Evolutionary conservation across 2,797 vertebrate genomes (phyloP).

Genomic region (Chelon labrosus): DNA sequence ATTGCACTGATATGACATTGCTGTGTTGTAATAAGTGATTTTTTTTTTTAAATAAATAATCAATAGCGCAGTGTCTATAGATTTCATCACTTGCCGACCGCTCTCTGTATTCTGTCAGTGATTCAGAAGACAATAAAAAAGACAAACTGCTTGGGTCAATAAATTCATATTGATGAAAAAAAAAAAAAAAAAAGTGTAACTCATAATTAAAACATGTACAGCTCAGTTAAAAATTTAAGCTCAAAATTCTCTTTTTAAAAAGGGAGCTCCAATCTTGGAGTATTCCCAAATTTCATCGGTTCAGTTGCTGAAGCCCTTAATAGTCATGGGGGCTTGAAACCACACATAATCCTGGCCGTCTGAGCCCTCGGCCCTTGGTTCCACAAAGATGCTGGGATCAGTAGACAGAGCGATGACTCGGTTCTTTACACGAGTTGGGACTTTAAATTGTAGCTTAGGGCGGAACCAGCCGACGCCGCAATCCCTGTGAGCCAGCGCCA

Average conservation of each 20-base stretch:
- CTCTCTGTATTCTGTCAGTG: neutral
- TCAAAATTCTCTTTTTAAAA: neutral
- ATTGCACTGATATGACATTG: conserved; percentile 43
- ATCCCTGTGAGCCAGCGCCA: conserved; percentile 91
- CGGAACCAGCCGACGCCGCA: conserved; percentile 93
- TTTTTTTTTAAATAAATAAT: conserved; percentile 41
- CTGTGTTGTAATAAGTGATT: conserved; percentile 13
- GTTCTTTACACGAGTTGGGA: conserved; percentile 88
- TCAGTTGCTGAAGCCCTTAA: conserved; percentile 88
- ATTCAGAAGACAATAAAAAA: conserved; percentile 1
- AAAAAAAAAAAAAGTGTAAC: conserved; percentile 2
- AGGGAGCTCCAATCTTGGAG: neutral
- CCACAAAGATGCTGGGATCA: conserved; percentile 54
- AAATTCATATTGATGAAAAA: conserved; percentile 5
- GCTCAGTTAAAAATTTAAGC: conserved; percentile 18
- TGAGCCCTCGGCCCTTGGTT: conserved; percentile 17
- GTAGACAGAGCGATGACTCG: conserved; percentile 88
- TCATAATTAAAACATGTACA: conserved; percentile 58
- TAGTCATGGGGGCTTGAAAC: conserved; percentile 93
- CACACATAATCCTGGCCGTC: conserved; percentile 92
- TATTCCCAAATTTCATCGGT: neutral
- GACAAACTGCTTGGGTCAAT: neutral
- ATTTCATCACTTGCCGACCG: neutral
- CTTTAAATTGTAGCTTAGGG: conserved; percentile 92
- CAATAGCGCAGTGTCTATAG: neutral